Base-by-base conservation (phyloP, 2,888 invertebrate species). In the Encarsia formosa region DNA sequence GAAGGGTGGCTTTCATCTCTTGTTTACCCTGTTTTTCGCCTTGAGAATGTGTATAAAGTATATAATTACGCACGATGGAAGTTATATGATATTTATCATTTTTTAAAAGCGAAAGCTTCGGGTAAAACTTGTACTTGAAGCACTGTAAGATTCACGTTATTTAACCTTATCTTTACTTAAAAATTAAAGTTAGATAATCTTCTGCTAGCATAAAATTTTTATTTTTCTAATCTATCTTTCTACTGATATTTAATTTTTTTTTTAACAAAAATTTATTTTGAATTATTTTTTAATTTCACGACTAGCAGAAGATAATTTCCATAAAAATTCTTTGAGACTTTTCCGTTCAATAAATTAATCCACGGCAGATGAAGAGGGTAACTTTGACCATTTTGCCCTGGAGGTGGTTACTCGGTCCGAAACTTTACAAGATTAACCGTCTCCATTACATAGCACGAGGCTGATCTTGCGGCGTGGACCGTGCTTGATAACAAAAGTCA, bases 391-490 rank as follows among this genome's bases (percentile, higher is more conserved):
- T 49, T 49, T 42, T 43, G 19, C 43, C 41, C n/a, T n/a, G n/a
- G n/a, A n/a, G n/a, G n/a, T n/a, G 38, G n/a, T 13, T 37, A 5
- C 35, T 16, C 11, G 29, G 9, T 26, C 22, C 18, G 13, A 49
- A 54, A 54, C 50, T 54, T 54, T 35, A 39, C 47, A 47, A 50
- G 54, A 54, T 54, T 54, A 54, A 54, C 54, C 34, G 54, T 37
- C 47, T 43, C 43, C 39, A 50, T 50, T 54, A 50, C 43, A 32
- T n/a, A n/a, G n/a, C 31, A 31, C 39, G 23, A 8, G 29, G 38
- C 26, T 38, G 39, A 49, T 44, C 23, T 49, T 41, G 32, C 41
- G 37, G 37, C 47, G 29, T 47, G 29, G 11, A 37, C 26, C 11
- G 26, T 26, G 11, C 26, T 26, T 26, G 11, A 6, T n/a, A n/a